Conservation (phyloP, 1,140 invertebrate species). For the Scylla paramamosain region DNA sequence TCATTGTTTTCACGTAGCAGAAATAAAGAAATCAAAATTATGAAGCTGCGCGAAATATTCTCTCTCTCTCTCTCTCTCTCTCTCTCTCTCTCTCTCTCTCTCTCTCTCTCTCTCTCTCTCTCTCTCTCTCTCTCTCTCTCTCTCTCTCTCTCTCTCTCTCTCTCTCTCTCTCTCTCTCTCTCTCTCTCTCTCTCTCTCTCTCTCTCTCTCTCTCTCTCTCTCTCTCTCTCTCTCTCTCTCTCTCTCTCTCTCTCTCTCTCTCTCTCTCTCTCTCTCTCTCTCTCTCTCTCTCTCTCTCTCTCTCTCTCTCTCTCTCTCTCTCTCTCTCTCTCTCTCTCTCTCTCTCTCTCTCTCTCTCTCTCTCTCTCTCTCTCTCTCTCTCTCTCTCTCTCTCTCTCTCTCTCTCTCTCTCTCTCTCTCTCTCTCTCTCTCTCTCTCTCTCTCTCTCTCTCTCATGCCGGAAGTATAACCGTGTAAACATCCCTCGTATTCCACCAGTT, state of each 20-base stretch:
- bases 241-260: conserved; percentile 46
- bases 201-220: conserved; percentile 19
- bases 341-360: conserved; percentile 20
- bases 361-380: conserved; percentile 20
- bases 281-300: conserved; percentile 41
- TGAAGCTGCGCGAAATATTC: neutral
- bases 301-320: neutral
- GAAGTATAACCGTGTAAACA: too few species aligned
- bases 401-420: conserved; percentile 20
- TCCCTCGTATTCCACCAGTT: neutral
- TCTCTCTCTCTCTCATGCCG: neutral
- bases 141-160: conserved; percentile 3
- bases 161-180: conserved; percentile 6
- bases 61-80: conserved; percentile 35
- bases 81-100: neutral
- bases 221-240: conserved; percentile 19
- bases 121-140: conserved; percentile 3
- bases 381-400: conserved; percentile 20
- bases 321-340: conserved; percentile 24
- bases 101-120: conserved; percentile 8
- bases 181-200: conserved; percentile 24
- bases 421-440: conserved; percentile 24
- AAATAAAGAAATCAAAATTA: neutral
- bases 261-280: conserved; percentile 44
- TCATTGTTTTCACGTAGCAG: neutral